Evolutionary conservation across 2,113 vertebrate genomes (phyloP), one percentile per base, ranked within the genome.

Genomic region (Notothenia coriiceps): DNA sequence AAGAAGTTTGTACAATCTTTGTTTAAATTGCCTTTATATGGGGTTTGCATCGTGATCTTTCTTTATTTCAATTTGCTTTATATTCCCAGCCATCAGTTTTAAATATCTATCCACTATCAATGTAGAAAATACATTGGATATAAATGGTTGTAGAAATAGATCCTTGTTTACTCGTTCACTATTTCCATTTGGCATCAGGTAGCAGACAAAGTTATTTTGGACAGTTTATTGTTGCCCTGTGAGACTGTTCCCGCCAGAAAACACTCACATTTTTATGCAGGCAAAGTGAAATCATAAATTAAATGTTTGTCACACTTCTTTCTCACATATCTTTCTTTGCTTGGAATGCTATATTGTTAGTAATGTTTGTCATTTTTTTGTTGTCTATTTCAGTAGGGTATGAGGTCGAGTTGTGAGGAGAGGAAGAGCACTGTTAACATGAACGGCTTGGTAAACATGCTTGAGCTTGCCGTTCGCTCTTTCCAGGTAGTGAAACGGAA

Each of bases 401-500:
- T 25, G 25, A 25, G 29, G 35, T 40, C 35, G 7, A 40, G 35
- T 40, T 6, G 35, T 40, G 35, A 40, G 35, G 35, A 40, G 35
- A 64, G 55, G 25, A 6, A 74, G 54, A n/a, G 46, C 3, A 55
- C 56, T 49, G 9, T 9, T 4, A 10, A 29, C 10, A 46, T 4
- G 8, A 17, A 25, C 17, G 29, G 2, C 15, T 70, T 57, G 47
- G 70, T 75, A 68, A 86, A 86, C 73, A 83, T 0, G 29, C 29
- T 29, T 29, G 70, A 75, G 69, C 57, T 67, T 6, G 11, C 47
- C 33, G 35, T 65, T 51, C 67, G 51, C 60, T 47, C 79, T 78
- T 51, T 62, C 33, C 59, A 82, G 46, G 76, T 65, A 80, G 54
- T 82, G 82, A 78, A 83, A 76, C 85, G 73, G 73, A 70, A 70